Evolutionary conservation across 2,888 invertebrate genomes (phyloP).

Genomic region (Eupeodes latifasciatus): DNA sequence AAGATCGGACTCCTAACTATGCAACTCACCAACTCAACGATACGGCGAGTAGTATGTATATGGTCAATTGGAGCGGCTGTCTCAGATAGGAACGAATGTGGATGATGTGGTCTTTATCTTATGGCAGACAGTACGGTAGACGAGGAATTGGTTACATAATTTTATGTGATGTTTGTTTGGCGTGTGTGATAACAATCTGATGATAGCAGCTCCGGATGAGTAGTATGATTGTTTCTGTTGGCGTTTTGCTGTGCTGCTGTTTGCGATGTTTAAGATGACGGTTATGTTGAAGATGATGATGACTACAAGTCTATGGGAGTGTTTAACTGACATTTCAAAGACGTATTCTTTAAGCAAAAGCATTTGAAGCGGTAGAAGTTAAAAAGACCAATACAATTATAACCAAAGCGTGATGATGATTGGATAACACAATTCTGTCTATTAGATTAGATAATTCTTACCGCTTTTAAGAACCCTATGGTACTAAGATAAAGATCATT

Average conservation of each 20-base stretch:
- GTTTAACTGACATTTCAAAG: constrained; percentile 56
- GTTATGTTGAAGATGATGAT: constrained; percentile 26
- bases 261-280: constrained; percentile 25
- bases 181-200: constrained; percentile 72
- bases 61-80: constrained; percentile 72
- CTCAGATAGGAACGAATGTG: constrained; percentile 24
- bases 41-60: constrained; percentile 58
- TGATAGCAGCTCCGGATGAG: constrained; percentile 38
- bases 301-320: constrained; percentile 51
- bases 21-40: not conserved
- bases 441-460: not conserved
- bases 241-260: not conserved
- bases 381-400: not conserved
- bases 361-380: not conserved
- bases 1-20: constrained; percentile 45
- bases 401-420: not conserved
- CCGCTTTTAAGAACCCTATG: too few species aligned
- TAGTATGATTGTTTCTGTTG: constrained; percentile 8
- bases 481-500: too few species aligned
- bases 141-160: constrained; percentile 72
- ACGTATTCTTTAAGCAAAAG: not conserved
- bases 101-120: constrained; percentile 14
- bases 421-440: not conserved
- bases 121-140: constrained; percentile 73
- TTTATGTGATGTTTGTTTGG: constrained; percentile 71